Conservation (phyloP, 2,888 invertebrate species). For the Orthosia gracilis region DNA sequence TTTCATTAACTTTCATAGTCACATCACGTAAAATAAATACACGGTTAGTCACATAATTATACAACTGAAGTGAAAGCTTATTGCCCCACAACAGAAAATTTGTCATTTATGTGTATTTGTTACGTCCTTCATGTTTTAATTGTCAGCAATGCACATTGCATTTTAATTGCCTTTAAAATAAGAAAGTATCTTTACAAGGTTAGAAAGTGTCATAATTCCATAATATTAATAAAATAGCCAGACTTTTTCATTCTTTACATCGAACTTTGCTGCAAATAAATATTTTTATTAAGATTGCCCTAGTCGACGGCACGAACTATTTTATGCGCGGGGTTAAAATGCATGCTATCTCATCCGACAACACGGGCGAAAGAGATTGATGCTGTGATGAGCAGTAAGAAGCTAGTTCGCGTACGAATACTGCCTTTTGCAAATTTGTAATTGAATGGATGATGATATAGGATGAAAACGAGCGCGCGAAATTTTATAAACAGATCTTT, state of each 20-base stretch:
- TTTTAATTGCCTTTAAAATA: conserved; percentile 4
- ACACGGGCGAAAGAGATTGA: no score
- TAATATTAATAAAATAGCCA: background rate
- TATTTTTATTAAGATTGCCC: background rate
- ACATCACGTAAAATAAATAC: background rate
- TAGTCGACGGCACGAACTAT: no score
- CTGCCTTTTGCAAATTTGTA: no score
- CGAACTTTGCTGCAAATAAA: background rate
- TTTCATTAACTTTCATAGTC: background rate
- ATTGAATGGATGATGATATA: no score
- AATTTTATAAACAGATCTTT: no score
- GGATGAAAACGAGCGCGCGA: no score
- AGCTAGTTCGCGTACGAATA: no score
- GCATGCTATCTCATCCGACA: no score
- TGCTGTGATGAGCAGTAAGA: no score
- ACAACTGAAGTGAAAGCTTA: conserved; percentile 10
- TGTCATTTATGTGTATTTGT: conserved; percentile 5
- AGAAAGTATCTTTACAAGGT: background rate
- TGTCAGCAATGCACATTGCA: background rate
- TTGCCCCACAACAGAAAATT: background rate
- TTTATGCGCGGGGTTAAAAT: no score
- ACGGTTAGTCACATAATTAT: background rate
- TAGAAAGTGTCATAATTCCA: background rate
- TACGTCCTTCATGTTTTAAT: background rate
- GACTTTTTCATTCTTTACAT: background rate